phyloP scores from a whole-genome alignment of 2,113 vertebrate genomes.

The Protobothrops flavoviridis region DNA sequence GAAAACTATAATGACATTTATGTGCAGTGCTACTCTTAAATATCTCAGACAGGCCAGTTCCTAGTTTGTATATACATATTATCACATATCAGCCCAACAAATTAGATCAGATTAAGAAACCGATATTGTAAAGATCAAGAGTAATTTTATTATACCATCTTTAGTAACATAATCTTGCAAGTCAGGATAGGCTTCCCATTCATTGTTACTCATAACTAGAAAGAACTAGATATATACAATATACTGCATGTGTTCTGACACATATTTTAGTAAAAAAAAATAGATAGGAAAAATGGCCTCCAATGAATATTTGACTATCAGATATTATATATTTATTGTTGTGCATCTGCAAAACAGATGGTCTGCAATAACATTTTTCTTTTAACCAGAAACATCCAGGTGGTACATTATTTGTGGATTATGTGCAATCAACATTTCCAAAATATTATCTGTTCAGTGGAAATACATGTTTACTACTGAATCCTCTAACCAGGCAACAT shows the following conservation, averaged over 20 bases:
- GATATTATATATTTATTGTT: constrained; percentile 16
- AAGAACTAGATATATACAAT: background rate
- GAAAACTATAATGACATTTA: background rate
- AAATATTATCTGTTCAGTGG: constrained; percentile 22
- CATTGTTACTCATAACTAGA: background rate
- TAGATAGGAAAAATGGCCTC: background rate
- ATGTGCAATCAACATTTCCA: constrained; percentile 42
- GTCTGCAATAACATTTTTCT: constrained; percentile 53
- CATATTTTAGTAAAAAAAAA: background rate
- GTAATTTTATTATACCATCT: background rate
- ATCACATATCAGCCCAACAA: background rate
- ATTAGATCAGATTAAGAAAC: background rate
- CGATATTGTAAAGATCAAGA: background rate
- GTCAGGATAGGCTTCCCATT: background rate
- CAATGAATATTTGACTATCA: background rate
- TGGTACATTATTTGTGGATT: constrained; percentile 55
- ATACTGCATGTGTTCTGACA: background rate
- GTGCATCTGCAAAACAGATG: constrained; percentile 63
- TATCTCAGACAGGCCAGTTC: background rate
- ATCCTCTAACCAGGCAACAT: constrained; percentile 18
- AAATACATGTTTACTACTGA: constrained; percentile 25
- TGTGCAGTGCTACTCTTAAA: background rate
- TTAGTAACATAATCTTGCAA: background rate
- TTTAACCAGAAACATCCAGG: constrained; percentile 51
- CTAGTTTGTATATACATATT: background rate